phyloP scores from a whole-genome alignment of 1,140 invertebrate species.

The Batillaria attramentaria region DNA sequence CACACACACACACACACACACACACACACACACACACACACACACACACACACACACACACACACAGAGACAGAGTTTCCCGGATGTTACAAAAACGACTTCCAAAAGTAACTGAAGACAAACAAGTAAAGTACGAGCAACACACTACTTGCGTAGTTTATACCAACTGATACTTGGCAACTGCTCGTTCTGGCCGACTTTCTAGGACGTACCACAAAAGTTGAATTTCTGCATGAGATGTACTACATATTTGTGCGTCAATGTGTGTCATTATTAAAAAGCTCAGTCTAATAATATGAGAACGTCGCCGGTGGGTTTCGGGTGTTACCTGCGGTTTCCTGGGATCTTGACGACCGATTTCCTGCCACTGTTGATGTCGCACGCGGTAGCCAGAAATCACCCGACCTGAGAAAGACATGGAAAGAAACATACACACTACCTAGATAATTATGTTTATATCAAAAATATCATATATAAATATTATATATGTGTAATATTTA shows the following conservation, averaged over 20 bases:
- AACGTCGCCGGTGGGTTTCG: not conserved
- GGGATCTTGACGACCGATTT: conserved; percentile 69
- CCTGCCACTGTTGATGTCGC: conserved; percentile 67
- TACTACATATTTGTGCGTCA: too few relatives aligned
- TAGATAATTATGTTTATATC: not conserved
- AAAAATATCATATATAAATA: too few relatives aligned
- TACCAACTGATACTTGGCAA: too few relatives aligned
- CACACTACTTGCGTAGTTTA: too few relatives aligned
- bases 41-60: not conserved
- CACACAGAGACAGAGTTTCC: not conserved
- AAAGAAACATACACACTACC: not conserved
- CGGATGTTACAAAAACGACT: not conserved
- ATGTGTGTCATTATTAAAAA: too few relatives aligned
- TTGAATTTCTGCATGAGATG: too few relatives aligned
- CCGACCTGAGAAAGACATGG: conserved; percentile 49
- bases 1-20: not conserved
- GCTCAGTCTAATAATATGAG: too few relatives aligned
- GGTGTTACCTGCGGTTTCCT: conserved; percentile 67
- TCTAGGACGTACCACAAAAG: too few relatives aligned
- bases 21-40: not conserved
- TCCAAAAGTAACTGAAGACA: not conserved
- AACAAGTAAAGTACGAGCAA: too few relatives aligned
- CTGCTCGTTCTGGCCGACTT: too few relatives aligned
- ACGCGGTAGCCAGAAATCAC: conserved; percentile 71
- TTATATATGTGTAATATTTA: too few relatives aligned